Percentiles rank a stretch among this genome's conserved stretches.
Evolutionary conservation across 2,888 invertebrate species (phyloP).

Genomic region (Leptura quadrifasciata): DNA sequence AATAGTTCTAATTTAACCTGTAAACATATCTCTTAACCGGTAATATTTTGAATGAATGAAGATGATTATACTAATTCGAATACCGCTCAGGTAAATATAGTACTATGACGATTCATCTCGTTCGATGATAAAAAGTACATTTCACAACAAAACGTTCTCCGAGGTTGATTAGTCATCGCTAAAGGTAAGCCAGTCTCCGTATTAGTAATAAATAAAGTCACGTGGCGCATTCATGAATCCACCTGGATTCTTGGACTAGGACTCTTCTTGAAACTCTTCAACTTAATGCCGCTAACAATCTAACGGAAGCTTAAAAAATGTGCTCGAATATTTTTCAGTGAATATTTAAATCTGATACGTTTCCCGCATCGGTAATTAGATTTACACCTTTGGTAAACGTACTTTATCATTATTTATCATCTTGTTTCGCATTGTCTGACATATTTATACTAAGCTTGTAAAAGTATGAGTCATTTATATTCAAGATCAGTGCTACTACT

Average conservation of each 20-base stretch:
- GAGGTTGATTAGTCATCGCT: conserved; percentile 23
- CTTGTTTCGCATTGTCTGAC: conserved; percentile 7
- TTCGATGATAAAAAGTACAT: conserved; percentile 7
- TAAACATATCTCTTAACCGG: not conserved
- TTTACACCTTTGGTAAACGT: conserved; percentile 2
- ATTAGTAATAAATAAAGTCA: conserved; percentile 25
- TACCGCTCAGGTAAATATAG: not conserved
- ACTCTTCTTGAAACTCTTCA: conserved; percentile 21
- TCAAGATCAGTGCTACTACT: not conserved
- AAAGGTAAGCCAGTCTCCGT: conserved; percentile 23
- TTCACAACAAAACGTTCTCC: conserved; percentile 11
- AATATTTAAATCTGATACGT: not conserved
- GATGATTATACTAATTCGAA: not conserved
- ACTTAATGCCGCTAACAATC: not conserved
- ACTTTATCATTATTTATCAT: conserved; percentile 16
- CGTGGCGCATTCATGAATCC: conserved; percentile 13
- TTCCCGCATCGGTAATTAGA: not conserved
- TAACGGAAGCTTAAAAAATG: not conserved
- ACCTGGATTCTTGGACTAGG: not conserved
- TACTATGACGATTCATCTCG: conserved; percentile 23
- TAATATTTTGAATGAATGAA: not conserved
- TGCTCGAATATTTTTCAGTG: not conserved
- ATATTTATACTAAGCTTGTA: not conserved
- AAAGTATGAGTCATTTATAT: conserved; percentile 12
- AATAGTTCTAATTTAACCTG: too few relatives aligned